Evolutionary conservation across 2,113 vertebrate genomes (phyloP), one percentile per base, ranked within the genome.

Genomic region (Protomyctophum bolini): DNA sequence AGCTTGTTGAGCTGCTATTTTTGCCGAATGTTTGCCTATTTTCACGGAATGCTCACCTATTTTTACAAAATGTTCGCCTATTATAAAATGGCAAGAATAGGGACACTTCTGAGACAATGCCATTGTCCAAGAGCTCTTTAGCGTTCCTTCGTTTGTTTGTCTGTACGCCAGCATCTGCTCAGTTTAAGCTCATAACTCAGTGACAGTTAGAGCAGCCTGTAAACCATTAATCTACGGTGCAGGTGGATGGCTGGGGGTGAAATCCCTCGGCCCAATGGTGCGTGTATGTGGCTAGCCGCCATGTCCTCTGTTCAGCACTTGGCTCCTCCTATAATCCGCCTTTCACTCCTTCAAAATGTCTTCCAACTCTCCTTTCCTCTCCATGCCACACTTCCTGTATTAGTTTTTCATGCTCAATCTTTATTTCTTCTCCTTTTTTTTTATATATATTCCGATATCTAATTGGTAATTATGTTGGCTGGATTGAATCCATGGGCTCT

Each of bases 401-500:
- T 55, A 47, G 52, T 48, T 63, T 48, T 73, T 54, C 49, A 56
- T 14, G 4, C 59, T 65, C 61, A 62, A 77, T 75, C 82, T 73
- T 62, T 78, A 73, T 66, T 55, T 75, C 61, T 58, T 76, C 60
- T 58, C 70, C 51, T 68, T 59, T 76, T 63, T 66, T 83, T 85
- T 89, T 87, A 91, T 84, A 70, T 83, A 91, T 90, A 92, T 93
- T 94, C 91, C 91, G 90, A 89, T 92, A 93, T 94, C 92, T 94
- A 94, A 94, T 94, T 93, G 91, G 91, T 93, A 93, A 93, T 94
- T 94, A 93, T 87, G 90, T 89, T 73, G 86, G 83, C 81, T 88
- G 90, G 92, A 92, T 92, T 92, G 90, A 94, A 92, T 88, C 88
- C 85, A 86, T 68, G 59, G 48, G 73, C 84, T 28, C 71, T 66